Conservation (phyloP, 2,888 invertebrate species). For the Halocaridina rubra region DNA sequence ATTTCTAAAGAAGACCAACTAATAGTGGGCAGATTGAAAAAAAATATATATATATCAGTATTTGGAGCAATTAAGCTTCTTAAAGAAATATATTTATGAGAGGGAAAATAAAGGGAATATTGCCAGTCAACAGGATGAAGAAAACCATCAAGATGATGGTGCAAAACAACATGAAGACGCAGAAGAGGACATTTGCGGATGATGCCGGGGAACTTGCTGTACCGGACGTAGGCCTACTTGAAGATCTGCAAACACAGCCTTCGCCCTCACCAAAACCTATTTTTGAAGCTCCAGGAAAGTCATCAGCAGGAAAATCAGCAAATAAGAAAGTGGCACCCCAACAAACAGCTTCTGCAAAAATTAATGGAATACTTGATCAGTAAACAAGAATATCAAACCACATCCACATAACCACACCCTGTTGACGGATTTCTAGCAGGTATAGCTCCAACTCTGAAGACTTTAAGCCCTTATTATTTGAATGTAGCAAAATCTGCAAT, state of each 20-base stretch:
- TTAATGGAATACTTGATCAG: slow-evolving; percentile 28
- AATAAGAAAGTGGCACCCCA: slow-evolving; percentile 21
- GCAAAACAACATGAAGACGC: background rate
- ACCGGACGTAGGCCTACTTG: slow-evolving; percentile 16
- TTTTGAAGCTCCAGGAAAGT: slow-evolving; percentile 18
- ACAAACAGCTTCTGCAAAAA: slow-evolving; percentile 36
- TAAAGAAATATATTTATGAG: slow-evolving; percentile 20
- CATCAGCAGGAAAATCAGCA: slow-evolving; percentile 26
- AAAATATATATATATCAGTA: slow-evolving; percentile 22
- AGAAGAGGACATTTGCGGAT: background rate
- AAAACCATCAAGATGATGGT: slow-evolving; percentile 19
- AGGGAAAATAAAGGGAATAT: slow-evolving; percentile 18
- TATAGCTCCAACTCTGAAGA: slow-evolving; percentile 38
- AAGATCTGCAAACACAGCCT: slow-evolving; percentile 21
- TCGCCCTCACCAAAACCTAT: slow-evolving; percentile 27
- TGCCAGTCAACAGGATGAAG: slow-evolving; percentile 18
- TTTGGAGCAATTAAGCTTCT: slow-evolving; percentile 38
- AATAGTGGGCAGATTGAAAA: slow-evolving; percentile 46
- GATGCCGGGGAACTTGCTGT: background rate
- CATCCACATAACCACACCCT: slow-evolving; percentile 30
- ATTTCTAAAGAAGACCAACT: slow-evolving; percentile 30
- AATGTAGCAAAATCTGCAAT: slow-evolving; percentile 32
- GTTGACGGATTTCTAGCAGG: slow-evolving; percentile 37
- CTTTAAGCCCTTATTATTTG: slow-evolving; percentile 35
- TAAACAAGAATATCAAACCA: slow-evolving; percentile 26